phyloP scores from a whole-genome alignment of 2,888 invertebrate genomes.

The Drosophila meridionalis region DNA sequence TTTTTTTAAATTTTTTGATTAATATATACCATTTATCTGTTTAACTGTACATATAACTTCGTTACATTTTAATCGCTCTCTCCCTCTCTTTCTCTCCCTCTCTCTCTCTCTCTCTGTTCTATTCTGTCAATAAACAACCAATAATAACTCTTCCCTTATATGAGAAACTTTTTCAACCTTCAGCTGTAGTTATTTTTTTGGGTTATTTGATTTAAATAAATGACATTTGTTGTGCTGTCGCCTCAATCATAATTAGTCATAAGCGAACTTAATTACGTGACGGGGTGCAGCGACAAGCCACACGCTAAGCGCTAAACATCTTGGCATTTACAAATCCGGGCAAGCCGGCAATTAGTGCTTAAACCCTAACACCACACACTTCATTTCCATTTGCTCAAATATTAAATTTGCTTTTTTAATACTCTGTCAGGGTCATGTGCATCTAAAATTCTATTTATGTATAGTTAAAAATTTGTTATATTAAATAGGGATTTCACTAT shows the following conservation, averaged over 20 bases:
- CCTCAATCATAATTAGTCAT: conserved; percentile 43
- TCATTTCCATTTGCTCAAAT: conserved; percentile 3
- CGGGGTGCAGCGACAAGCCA: neutral
- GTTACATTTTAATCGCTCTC: too few relatives aligned
- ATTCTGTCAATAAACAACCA: too few relatives aligned
- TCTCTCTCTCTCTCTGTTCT: too few relatives aligned
- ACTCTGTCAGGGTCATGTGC: neutral
- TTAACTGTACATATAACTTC: too few relatives aligned
- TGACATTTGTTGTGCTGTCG: conserved; percentile 10
- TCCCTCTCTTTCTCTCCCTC: too few relatives aligned
- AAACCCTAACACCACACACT: neutral
- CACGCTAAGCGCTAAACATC: conserved; percentile 5
- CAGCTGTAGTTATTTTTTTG: neutral
- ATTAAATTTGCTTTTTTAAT: neutral
- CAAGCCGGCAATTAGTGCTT: conserved; percentile 19
- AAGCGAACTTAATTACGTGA: conserved; percentile 32
- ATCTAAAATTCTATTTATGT: too few relatives aligned
- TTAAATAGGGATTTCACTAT: too few relatives aligned
- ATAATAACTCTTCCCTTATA: neutral
- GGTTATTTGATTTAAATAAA: neutral
- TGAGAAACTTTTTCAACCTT: neutral
- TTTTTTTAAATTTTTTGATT: too few relatives aligned
- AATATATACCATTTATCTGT: too few relatives aligned
- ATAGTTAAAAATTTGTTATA: too few relatives aligned
- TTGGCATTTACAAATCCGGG: conserved; percentile 20